Base-by-base conservation (phyloP, 2,797 vertebrate genomes). In the Botia almorhae region DNA sequence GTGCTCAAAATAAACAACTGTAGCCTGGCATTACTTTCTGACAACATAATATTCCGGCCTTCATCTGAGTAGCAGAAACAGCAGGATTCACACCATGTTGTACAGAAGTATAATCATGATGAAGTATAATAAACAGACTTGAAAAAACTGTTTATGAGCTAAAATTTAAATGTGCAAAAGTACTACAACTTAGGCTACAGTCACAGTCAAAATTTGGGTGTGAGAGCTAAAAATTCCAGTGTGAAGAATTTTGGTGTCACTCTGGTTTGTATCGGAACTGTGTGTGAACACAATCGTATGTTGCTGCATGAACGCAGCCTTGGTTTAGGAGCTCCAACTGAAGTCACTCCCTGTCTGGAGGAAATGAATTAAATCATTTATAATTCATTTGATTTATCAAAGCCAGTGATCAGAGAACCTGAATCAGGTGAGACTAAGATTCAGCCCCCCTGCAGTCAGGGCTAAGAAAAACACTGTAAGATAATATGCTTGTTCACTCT, bases 321-420 rank as follows among this genome's bases (percentile, higher is more conserved):
- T 63, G 26, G 21, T 46, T 46, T 46, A 46, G 8, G 26, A 16
- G 61, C 6, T 33, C 14, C 21, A 43, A 21, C 26, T 33, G 13
- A 13, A 72, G 69, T 36, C 33, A 55, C 3, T 55, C 3, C 63
- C 33, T 68, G n/a, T 46, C 19, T 76, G 33, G 29, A 76, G 48
- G 65, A 23, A 8, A 79, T 53, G 16, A 64, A 64, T 72, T 7
- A 53, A 11, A 61, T 26, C 3, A 67, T 73, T 65, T 11, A 80
- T 73, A 46, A 73, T 80, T 73, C n/a, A 73, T 67, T 56, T 72
- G 69, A 67, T 80, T 80, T n/a, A 78, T 50, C 39, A 73, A 73
- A 80, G 56, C 60, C 69, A 73, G 23, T 80, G 61, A 73, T 21
- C 61, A 46, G 78, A 65, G 46, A 71, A 79, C 14, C 69, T 71